phyloP scores from a whole-genome alignment of 2,113 vertebrate species.

The Donacobius atricapilla region DNA sequence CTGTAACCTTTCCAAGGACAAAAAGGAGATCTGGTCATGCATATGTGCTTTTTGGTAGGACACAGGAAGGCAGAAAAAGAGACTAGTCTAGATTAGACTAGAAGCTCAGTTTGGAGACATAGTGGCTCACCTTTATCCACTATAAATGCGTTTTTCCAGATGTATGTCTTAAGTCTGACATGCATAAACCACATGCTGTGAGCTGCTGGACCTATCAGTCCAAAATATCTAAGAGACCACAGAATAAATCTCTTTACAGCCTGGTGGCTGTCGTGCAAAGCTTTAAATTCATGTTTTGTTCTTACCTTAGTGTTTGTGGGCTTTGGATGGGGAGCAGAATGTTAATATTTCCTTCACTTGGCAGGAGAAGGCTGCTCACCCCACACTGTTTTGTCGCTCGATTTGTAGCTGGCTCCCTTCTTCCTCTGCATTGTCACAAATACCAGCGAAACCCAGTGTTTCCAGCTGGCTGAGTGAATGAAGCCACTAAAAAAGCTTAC shows the following conservation, averaged over 20 bases:
- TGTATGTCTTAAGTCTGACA: not conserved
- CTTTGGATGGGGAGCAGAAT: not conserved
- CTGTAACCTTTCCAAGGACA: not conserved
- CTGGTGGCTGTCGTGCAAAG: not conserved
- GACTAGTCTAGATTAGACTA: not conserved
- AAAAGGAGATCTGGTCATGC: not conserved
- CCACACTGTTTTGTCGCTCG: not conserved
- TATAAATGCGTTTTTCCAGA: not conserved
- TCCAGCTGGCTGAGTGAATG: not conserved
- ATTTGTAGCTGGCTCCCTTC: not conserved
- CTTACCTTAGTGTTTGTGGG: not conserved
- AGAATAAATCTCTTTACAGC: not conserved
- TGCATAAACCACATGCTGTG: not conserved
- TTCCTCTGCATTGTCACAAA: not conserved
- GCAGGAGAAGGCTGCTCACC: not conserved
- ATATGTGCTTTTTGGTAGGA: not conserved
- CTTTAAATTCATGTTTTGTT: not conserved
- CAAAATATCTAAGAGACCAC: constrained; percentile 9
- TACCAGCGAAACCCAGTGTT: not conserved
- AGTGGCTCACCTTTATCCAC: not conserved
- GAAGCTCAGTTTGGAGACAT: not conserved
- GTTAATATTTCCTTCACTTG: not conserved
- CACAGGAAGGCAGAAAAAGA: not conserved
- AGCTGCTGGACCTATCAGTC: not conserved
- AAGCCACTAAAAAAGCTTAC: not conserved